Evolutionary conservation across 2,113 vertebrate species (phyloP).

Genomic region (Hyla sarda): DNA sequence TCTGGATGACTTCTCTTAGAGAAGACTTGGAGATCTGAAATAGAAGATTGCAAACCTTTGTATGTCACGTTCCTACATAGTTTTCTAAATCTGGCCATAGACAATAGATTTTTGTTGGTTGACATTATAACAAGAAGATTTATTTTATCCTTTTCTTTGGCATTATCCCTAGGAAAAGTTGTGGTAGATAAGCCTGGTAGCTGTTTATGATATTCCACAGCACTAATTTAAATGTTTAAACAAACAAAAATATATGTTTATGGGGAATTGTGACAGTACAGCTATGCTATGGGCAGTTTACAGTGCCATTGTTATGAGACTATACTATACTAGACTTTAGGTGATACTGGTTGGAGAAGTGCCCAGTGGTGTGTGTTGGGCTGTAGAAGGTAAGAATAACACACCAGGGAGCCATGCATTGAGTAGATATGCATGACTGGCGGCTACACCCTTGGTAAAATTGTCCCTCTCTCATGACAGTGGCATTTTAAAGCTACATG

Average conservation of each 20-base stretch:
- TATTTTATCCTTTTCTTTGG: not conserved
- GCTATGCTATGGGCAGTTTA: not conserved
- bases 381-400: too few species aligned
- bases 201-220: too few species aligned
- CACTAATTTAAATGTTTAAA: too few species aligned
- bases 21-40: not conserved
- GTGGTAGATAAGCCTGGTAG: not conserved
- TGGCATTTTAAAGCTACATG: not conserved
- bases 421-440: not conserved
- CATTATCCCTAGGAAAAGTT: not conserved
- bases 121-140: too few species aligned
- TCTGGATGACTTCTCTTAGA: not conserved
- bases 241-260: not conserved
- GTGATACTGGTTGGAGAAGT: too few species aligned
- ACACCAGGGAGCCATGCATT: too few species aligned
- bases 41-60: not conserved
- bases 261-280: too few species aligned
- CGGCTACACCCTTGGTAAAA: not conserved
- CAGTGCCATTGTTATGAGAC: not conserved
- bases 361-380: too few species aligned
- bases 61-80: not conserved
- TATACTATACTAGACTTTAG: too few species aligned
- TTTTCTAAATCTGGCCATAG: not conserved
- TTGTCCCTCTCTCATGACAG: not conserved
- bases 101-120: not conserved